Base-by-base conservation (phyloP, 2,113 vertebrate species). In the Pelobates fuscus region DNA sequence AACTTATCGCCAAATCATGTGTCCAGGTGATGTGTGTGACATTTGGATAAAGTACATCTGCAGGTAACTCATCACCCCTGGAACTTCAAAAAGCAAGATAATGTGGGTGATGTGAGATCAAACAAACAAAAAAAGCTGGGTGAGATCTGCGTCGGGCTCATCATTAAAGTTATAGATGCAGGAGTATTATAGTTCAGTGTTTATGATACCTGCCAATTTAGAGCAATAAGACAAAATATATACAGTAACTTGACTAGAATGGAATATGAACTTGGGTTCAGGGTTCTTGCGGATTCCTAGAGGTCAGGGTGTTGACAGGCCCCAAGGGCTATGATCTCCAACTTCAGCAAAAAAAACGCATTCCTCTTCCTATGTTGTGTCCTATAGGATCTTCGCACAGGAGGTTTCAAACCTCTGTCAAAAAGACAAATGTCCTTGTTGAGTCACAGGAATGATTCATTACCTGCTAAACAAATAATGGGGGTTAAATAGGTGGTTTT, bases 381-480 rank as follows among this genome's bases (percentile, higher is more conserved):
- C 26, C 65, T 77, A 27, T 66, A 67, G 57, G 41, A 61, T 37
- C 65, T 15, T 61, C 1, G 26, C 29, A 41, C 58, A 61, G 55
- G 46, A 46, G 55, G 64, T 55, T 77, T 68, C 57, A 77, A 77
- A 60, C 43, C 62, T 67, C 73, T 77, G 73, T 77, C 73, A 77
- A 68, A 43, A 77, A 61, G 73, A 77, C 61, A 52, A 49, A 77
- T 77, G 73, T 49, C 54, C 65, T 61, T 37, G 73, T 68, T 77
- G 73, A 77, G 73, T 67, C 55, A 68, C 65, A 65, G 73, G 73
- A 68, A 77, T 77, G 73, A 77, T 77, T 49, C 59, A 77, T 77
- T 49, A 57, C 20, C 64, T 68, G 55, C 57, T 77, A 68, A 77
- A 77, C 73, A 67, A 75, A 59, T 77, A 75, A 77, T 77, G 57